A percentile compares a stretch with the other conserved stretches of the same genome.
phyloP scores from a whole-genome alignment of 23 tunicate genomes.

The Halocynthia roretzi region DNA sequence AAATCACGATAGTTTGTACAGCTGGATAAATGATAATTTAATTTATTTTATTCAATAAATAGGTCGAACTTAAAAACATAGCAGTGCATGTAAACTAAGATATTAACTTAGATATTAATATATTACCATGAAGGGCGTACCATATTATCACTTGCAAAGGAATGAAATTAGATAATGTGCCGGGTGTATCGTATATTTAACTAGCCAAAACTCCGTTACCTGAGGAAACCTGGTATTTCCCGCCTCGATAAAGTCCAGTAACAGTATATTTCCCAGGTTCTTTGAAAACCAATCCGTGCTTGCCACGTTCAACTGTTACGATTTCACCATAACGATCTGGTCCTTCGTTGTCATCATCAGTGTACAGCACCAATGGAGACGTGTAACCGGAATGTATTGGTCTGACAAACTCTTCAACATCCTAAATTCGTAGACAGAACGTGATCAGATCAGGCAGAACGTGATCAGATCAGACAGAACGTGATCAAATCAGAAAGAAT shows the following conservation, averaged over 20 bases:
- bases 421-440: slow-evolving; percentile 3
- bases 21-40: no score
- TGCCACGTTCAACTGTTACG: slow-evolving; percentile 48
- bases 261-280: slow-evolving; percentile 43
- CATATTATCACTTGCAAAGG: no score
- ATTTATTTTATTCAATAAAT: not conserved
- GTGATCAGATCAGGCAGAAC: not conserved
- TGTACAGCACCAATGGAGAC: slow-evolving; percentile 43
- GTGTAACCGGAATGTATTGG: slow-evolving; percentile 44
- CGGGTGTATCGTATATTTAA: not conserved
- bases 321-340: slow-evolving; percentile 45
- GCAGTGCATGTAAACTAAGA: not conserved
- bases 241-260: slow-evolving; percentile 44
- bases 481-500: not conserved
- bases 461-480: not conserved
- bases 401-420: slow-evolving; percentile 29
- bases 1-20: no score
- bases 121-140: no score
- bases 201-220: slow-evolving; percentile 16
- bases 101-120: not conserved
- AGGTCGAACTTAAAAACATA: not conserved
- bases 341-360: slow-evolving; percentile 45
- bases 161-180: not conserved
- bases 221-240: slow-evolving; percentile 31
- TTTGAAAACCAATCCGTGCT: slow-evolving; percentile 20